A percentile compares a stretch with the other conserved stretches of the same genome.
phyloP scores from a whole-genome alignment of 2,797 vertebrate species.

The Pelodytes ibericus region DNA sequence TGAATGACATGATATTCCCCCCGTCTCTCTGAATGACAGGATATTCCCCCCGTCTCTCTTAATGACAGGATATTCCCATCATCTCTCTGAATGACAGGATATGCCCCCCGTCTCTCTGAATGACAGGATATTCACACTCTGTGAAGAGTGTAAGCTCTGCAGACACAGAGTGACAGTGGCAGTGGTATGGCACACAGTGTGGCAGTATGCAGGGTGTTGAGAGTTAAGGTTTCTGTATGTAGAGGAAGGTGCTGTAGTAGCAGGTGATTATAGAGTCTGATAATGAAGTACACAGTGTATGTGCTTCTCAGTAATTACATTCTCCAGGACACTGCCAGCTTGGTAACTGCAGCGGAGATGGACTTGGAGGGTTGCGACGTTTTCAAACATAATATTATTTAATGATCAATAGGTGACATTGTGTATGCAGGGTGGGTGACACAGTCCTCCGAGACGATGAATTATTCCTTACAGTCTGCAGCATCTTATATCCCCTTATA shows the following conservation, averaged over 20 bases:
- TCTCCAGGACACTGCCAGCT: constrained; percentile 44
- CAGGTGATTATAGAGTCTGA: constrained; percentile 41
- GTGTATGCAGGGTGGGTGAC: constrained; percentile 11
- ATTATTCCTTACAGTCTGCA: too few species aligned
- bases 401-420: constrained; percentile 27
- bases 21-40: too few species aligned
- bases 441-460: constrained; percentile 33
- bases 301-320: constrained; percentile 49
- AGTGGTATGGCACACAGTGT: too few species aligned
- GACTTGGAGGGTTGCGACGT: background rate
- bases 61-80: too few species aligned
- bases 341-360: constrained; percentile 32
- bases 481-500: too few species aligned
- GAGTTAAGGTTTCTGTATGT: constrained; percentile 34
- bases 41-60: too few species aligned
- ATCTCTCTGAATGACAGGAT: too few species aligned
- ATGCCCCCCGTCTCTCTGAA: too few species aligned
- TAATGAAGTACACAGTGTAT: constrained; percentile 40
- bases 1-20: too few species aligned
- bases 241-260: constrained; percentile 36
- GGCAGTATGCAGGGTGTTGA: background rate
- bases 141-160: too few species aligned
- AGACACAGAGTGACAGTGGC: too few species aligned
- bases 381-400: constrained; percentile 13
- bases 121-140: too few species aligned